Conservation (phyloP, 2,888 invertebrate genomes). For the Leptogaster cylindrica region DNA sequence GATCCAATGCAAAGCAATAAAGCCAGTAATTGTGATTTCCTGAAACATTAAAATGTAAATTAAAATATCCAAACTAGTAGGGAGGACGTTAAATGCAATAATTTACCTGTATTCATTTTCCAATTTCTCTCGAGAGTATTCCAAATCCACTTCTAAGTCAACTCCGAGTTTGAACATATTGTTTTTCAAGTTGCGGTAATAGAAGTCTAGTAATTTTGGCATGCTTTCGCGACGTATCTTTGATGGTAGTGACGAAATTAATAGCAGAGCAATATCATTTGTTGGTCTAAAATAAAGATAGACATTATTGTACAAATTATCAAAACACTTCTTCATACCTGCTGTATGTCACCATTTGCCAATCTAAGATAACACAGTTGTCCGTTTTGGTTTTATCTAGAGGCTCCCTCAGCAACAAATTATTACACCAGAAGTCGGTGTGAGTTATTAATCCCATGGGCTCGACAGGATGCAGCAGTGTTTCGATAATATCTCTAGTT, state of each 20-base stretch:
- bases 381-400: slow-evolving; percentile 58
- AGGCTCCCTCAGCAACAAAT: slow-evolving; percentile 71
- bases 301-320: not conserved
- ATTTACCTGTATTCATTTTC: slow-evolving; percentile 63
- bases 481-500: slow-evolving; percentile 75
- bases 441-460: slow-evolving; percentile 79
- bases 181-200: slow-evolving; percentile 70
- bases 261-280: slow-evolving; percentile 76
- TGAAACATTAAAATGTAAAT: no score
- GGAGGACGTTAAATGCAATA: no score
- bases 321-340: slow-evolving; percentile 54
- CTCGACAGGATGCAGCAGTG: slow-evolving; percentile 73
- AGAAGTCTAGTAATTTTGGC: slow-evolving; percentile 70
- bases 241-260: slow-evolving; percentile 76
- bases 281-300: slow-evolving; percentile 67
- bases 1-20: slow-evolving; percentile 79
- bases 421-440: slow-evolving; percentile 86
- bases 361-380: slow-evolving; percentile 76
- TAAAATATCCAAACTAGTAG: no score
- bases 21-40: slow-evolving; percentile 75
- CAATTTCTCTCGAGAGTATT: slow-evolving; percentile 65
- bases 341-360: slow-evolving; percentile 85
- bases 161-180: slow-evolving; percentile 69
- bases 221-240: slow-evolving; percentile 72
- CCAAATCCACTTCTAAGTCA: slow-evolving; percentile 67